Percentiles rank a stretch among this genome's conserved stretches.
These are phyloP conservation scores for Philaenus spumarius DNA, from an alignment of 1,140 invertebrate species.

Conservation along the genomic window DNA sequence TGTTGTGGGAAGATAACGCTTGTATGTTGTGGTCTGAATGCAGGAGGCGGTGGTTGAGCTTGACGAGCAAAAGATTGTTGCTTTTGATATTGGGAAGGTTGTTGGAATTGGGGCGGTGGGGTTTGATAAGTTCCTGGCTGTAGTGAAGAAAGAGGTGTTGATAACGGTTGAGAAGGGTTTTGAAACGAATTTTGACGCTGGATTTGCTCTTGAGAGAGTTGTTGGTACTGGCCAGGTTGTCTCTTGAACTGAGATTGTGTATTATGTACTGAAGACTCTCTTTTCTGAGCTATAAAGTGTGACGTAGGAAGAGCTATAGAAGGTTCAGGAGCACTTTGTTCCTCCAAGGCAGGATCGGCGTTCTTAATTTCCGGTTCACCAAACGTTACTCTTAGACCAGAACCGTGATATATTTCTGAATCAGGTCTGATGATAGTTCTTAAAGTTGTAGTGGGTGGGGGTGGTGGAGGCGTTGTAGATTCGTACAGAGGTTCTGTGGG, in stretches of 20 bases:
- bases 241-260: slow-evolving; percentile 20
- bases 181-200: slow-evolving; percentile 2
- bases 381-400: slow-evolving; percentile 29
- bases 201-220: slow-evolving; percentile 8
- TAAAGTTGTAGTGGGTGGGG: slow-evolving; percentile 62
- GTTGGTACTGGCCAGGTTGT: slow-evolving; percentile 14
- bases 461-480: slow-evolving; percentile 25
- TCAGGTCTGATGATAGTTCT: slow-evolving; percentile 76
- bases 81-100: slow-evolving; percentile 7
- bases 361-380: slow-evolving; percentile 22
- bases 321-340: slow-evolving; percentile 18
- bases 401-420: slow-evolving; percentile 64
- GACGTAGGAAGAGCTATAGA: slow-evolving; percentile 16
- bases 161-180: background rate
- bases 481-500: slow-evolving; percentile 33
- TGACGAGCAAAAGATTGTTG: slow-evolving; percentile 15
- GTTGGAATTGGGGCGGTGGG: slow-evolving; percentile 7
- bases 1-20: slow-evolving; percentile 32
- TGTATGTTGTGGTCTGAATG: slow-evolving; percentile 37
- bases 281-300: slow-evolving; percentile 22
- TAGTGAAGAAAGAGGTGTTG: background rate
- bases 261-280: slow-evolving; percentile 18
- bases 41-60: slow-evolving; percentile 29
- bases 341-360: slow-evolving; percentile 14
- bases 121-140: background rate